phyloP scores from a whole-genome alignment of 2,113 vertebrate genomes.

The Centropus bengalensis region DNA sequence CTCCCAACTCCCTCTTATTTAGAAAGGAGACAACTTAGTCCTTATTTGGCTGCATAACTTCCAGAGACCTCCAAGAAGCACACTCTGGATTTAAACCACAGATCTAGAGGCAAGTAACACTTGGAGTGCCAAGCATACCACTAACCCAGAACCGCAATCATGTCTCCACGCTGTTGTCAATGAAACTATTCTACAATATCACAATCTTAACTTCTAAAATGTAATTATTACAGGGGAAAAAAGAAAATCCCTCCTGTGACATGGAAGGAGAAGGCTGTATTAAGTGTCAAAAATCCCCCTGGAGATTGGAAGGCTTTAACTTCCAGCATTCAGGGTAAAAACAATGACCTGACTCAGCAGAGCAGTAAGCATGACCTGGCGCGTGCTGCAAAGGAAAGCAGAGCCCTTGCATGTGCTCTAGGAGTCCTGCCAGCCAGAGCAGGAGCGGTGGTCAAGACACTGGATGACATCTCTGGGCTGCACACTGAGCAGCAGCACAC shows the following conservation, averaged over 20 bases:
- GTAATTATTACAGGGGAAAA: background rate
- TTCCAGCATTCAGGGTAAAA: background rate
- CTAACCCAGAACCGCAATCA: background rate
- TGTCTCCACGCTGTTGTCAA: background rate
- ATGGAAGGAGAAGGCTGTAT: background rate
- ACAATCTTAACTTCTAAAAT: background rate
- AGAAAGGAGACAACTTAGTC: constrained; percentile 8
- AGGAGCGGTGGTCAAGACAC: background rate
- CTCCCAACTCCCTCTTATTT: constrained; percentile 33
- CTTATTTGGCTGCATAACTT: constrained; percentile 7
- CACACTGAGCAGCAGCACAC: background rate
- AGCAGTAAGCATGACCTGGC: background rate
- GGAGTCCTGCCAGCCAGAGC: background rate
- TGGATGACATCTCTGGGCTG: background rate
- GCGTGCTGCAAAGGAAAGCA: accelerated
- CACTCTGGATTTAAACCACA: background rate
- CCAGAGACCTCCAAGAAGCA: background rate
- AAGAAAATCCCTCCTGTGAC: background rate
- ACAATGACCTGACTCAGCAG: background rate
- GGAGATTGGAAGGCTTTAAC: background rate
- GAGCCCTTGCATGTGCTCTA: background rate
- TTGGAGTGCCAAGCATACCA: background rate
- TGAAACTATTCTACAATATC: background rate
- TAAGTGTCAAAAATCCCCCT: background rate
- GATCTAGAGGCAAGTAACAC: background rate